Conservation (phyloP, 1,140 invertebrate genomes). For the Cherax quadricarinatus region DNA sequence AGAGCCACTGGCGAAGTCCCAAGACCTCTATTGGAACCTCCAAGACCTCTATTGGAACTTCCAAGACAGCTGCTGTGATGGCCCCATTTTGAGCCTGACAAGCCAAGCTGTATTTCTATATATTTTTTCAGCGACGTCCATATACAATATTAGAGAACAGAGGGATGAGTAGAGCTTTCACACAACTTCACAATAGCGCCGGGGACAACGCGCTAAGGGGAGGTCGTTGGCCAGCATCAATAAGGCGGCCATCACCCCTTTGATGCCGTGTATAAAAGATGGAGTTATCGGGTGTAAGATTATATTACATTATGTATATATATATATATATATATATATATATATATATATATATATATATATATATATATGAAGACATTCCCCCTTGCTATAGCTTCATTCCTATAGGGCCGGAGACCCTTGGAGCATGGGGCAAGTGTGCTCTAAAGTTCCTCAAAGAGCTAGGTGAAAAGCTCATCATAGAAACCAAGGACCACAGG, state of each 20-base stretch:
- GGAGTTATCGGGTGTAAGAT: not conserved
- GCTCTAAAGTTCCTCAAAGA: too few relatives aligned
- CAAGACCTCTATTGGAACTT: not conserved
- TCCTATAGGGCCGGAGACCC: too few relatives aligned
- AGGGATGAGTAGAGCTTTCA: not conserved
- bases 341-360: too few relatives aligned
- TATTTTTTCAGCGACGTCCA: not conserved
- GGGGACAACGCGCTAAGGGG: not conserved
- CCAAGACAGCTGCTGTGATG: not conserved
- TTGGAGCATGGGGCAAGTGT: too few relatives aligned
- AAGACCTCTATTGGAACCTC: not conserved
- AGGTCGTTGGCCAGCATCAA: not conserved
- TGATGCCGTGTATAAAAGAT: not conserved
- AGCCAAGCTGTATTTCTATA: not conserved
- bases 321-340: too few relatives aligned
- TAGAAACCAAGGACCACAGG: too few relatives aligned
- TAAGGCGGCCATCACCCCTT: not conserved
- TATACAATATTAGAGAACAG: not conserved
- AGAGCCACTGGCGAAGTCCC: not conserved
- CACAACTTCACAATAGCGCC: not conserved
- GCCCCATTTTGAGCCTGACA: not conserved
- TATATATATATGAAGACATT: not conserved
- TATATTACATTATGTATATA: too few relatives aligned
- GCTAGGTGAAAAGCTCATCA: too few relatives aligned
- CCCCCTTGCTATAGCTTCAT: too few relatives aligned